Percentiles rank a stretch among this genome's conserved stretches.
phyloP scores from a whole-genome alignment of 2,113 vertebrate genomes.

The Chaetodon trifascialis region DNA sequence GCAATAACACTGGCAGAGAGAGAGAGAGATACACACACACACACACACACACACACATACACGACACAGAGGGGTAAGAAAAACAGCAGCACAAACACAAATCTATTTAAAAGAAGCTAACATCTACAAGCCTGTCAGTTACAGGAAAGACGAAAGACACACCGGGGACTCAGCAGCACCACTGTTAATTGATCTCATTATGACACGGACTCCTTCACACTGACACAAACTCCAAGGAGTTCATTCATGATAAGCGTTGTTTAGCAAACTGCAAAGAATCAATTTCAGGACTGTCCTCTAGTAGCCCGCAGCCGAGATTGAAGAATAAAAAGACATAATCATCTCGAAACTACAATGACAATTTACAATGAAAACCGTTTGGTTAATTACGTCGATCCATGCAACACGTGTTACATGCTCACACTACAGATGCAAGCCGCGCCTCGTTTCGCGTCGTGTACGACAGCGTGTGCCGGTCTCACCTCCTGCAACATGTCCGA shows the following conservation, averaged over 20 bases:
- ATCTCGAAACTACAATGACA: neutral
- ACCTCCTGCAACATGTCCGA: constrained; percentile 99
- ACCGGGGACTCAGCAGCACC: constrained; percentile 61
- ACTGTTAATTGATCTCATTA: constrained; percentile 57
- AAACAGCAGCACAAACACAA: constrained; percentile 42
- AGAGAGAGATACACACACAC: constrained; percentile 42
- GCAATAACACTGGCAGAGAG: constrained; percentile 45
- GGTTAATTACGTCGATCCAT: constrained; percentile 10
- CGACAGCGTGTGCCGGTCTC: constrained; percentile 56
- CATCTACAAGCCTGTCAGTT: constrained; percentile 49
- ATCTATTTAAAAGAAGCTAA: constrained; percentile 37
- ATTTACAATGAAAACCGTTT: neutral
- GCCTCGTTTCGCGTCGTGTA: constrained; percentile 1
- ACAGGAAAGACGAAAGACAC: constrained; percentile 39
- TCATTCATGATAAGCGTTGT: constrained; percentile 11
- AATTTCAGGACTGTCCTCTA: neutral
- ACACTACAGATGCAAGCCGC: constrained; percentile 27
- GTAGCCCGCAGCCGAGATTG: constrained; percentile 7
- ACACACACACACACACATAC: constrained; percentile 16
- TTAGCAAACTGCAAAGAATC: constrained; percentile 18
- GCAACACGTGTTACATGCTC: constrained; percentile 52
- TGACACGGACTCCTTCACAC: constrained; percentile 44
- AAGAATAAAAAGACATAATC: neutral
- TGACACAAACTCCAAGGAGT: constrained; percentile 35
- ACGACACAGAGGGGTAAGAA: neutral